Base-by-base conservation (phyloP, 2,888 invertebrate species). In the Frankliniella fusca region DNA sequence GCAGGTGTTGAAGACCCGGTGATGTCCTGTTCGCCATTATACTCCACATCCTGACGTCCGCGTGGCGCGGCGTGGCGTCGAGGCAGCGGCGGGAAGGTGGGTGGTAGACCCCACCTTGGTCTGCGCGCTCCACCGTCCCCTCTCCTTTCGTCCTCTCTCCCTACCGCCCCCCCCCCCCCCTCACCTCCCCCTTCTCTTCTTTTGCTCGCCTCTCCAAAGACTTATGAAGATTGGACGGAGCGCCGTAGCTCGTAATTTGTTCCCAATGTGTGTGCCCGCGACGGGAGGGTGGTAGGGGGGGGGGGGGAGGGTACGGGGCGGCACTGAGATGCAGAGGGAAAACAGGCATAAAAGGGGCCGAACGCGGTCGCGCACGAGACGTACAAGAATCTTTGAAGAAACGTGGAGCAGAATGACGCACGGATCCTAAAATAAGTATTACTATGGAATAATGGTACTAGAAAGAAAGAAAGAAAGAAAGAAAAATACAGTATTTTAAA, bases 211-310 rank as follows among this genome's bases (percentile, higher is more conserved):
- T 76, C 70, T 76, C 70, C 70, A 76, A 76, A 76, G 70, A 76
- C 70, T 76, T 76, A 76, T 76, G 70, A 76, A 76, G 70, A 76
- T 76, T 76, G 70, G 70, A 76, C 70, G 70, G 70, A 76, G 70
- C 70, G 70, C 70, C 70, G 70, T 76, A 76, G 70, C 70, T 76
- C 70, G 70, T 76, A 76, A 76, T 76, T 76, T 76, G 70, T 76
- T 76, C 70, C 70, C 70, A 76, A 76, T 76, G 70, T 76, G 70
- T 76, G 70, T 76, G 70, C 70, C 70, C 70, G 70, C 70, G 70
- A 76, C 70, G 70, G 70, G 23, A 2, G 23, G 27, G 23, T 12
- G 27, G 70, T 11, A 11, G 70, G 70, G 23, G 70, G 23, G 65
- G 65, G 65, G 20, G 20, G 65, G 65, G 54, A 54, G 61, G 61